Conservation (phyloP, 2,888 invertebrate species). For the Nephrotoma guestfalica region DNA sequence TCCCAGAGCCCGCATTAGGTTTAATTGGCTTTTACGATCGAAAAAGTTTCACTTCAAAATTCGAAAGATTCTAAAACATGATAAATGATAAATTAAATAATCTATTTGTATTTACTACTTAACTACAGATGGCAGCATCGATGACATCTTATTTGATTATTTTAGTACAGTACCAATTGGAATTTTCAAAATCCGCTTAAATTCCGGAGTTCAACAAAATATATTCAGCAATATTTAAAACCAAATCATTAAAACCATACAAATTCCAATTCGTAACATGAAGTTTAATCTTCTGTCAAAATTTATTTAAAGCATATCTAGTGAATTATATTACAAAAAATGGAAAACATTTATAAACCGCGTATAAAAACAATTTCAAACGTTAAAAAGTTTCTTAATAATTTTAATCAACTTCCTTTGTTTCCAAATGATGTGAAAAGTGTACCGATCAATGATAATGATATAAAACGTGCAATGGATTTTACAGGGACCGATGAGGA, state of each 20-base stretch:
- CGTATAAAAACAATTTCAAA: conserved; percentile 15
- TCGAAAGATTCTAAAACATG: too few species aligned
- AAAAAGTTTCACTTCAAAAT: too few species aligned
- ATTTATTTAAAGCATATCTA: neutral
- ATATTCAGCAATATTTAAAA: neutral
- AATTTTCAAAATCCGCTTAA: neutral
- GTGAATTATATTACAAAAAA: conserved; percentile 10
- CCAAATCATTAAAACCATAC: neutral
- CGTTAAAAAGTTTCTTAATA: conserved; percentile 17
- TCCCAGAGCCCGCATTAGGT: too few species aligned
- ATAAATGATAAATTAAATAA: neutral
- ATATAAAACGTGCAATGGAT: conserved; percentile 10
- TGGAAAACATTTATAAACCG: conserved; percentile 21
- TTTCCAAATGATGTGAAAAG: neutral
- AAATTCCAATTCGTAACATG: neutral
- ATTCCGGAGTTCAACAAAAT: neutral
- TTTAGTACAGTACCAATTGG: neutral
- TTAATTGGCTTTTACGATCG: too few species aligned
- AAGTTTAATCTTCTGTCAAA: neutral
- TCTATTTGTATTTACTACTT: neutral
- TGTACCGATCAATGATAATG: conserved; percentile 13
- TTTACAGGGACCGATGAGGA: neutral
- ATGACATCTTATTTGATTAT: neutral
- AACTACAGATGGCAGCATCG: neutral
- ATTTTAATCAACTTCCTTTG: conserved; percentile 14